Base-by-base conservation (phyloP, 1,140 invertebrate species). In the Oedothorax gibbosus region DNA sequence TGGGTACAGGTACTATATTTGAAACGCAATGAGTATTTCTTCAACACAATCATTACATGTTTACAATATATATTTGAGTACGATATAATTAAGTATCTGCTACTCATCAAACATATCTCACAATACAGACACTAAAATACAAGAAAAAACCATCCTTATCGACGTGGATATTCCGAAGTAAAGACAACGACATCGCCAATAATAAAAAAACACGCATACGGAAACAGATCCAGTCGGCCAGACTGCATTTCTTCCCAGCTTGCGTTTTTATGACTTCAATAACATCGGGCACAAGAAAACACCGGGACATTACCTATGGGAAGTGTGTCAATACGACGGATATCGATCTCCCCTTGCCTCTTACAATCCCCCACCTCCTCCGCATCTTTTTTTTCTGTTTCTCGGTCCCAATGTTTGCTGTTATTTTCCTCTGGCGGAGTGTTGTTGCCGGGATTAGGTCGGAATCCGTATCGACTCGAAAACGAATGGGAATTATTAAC, bases 221-320 rank as follows among this genome's bases (percentile, higher is more conserved):
- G 50, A 51, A 71, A 71, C 15, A 51, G 68, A 35, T 2, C 35
- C 14, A 71, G 14, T 10, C 49, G n/a, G 8, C 68, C 50, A 75
- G 72, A 50, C n/a, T 15, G 57, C 72, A 75, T 66, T 51, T 79
- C 12, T 56, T 53, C 68, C 76, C 76, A 79, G 76, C 76, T n/a
- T 66, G 62, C 56, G 64, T 79, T 79, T 79, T 79, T 68, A 68
- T 66, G 76, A 79, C 76, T 79, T 51, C n/a, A 20, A 53, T 62
- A n/a, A 66, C 76, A 79, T 68, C 76, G 53, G 20, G 68, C 49
- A 62, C 73, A 21, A 20, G 56, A 60, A 71, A 79, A 79, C 21
- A 79, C 62, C 76, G 64, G 56, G 10, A 51, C 62, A 79, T 79
- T 79, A 79, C 76, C 76, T 68, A 79, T 79, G 76, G 76, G 76